phyloP scores from a whole-genome alignment of 2,888 invertebrate genomes.

The Agrotis puta region DNA sequence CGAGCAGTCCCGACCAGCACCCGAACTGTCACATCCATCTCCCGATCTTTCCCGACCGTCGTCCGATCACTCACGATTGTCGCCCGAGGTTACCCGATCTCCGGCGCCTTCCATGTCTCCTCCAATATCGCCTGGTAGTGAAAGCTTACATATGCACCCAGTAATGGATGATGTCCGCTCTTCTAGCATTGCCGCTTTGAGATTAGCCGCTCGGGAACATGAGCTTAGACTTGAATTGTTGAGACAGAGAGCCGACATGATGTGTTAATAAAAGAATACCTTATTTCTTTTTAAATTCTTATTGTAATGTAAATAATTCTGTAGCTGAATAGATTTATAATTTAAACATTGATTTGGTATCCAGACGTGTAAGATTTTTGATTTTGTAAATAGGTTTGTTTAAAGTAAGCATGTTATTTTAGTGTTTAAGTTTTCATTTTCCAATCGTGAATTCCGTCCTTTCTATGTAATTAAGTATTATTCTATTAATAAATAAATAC shows the following conservation, averaged over 20 bases:
- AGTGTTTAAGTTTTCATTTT: constrained; percentile 46
- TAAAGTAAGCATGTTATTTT: constrained; percentile 51
- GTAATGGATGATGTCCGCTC: constrained; percentile 93
- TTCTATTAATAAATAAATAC: constrained; percentile 64
- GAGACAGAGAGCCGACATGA: constrained; percentile 92
- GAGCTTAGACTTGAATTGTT: constrained; percentile 96
- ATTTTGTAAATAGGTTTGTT: constrained; percentile 60
- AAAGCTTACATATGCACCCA: constrained; percentile 88
- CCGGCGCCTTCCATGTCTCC: constrained; percentile 89
- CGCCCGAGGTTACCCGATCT: constrained; percentile 78
- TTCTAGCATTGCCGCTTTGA: constrained; percentile 96
- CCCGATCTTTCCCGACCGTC: constrained; percentile 72
- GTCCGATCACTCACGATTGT: constrained; percentile 70
- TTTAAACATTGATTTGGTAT: constrained; percentile 59
- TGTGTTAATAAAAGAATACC: constrained; percentile 75
- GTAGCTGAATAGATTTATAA: constrained; percentile 26
- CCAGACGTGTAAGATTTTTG: constrained; percentile 46
- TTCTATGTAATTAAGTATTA: constrained; percentile 52
- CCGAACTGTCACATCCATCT: constrained; percentile 79
- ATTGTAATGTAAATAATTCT: constrained; percentile 41
- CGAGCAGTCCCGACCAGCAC: constrained; percentile 77
- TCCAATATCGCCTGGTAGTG: constrained; percentile 88
- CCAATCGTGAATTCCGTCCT: constrained; percentile 59
- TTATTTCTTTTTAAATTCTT: constrained; percentile 9
- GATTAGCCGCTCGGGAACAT: constrained; percentile 97